Conservation (phyloP, 1,140 invertebrate species). For the Drosophila subobscura region DNA sequence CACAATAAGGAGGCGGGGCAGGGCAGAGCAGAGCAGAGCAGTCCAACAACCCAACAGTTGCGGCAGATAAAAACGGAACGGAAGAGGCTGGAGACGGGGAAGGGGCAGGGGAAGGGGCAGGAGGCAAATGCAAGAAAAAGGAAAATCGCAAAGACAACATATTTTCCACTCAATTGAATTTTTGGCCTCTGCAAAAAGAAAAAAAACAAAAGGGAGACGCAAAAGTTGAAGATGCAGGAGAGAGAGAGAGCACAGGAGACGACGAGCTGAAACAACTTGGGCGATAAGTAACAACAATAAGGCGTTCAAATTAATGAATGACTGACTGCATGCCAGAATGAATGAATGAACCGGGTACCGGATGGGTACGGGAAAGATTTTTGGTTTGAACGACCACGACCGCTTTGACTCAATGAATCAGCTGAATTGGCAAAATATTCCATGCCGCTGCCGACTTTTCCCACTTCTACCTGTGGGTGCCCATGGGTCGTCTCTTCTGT, state of each 20-base stretch:
- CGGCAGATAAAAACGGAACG: slow-evolving; percentile 39
- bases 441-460: slow-evolving; percentile 1
- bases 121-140: slow-evolving; percentile 42
- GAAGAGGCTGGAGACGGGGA: too few relatives aligned
- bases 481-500: slow-evolving; percentile 36
- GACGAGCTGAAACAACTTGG: slow-evolving; percentile 53
- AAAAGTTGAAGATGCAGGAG: slow-evolving; percentile 23
- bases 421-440: slow-evolving; percentile 58
- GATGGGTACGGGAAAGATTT: neutral
- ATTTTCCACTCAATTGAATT: slow-evolving; percentile 81
- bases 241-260: neutral
- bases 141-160: slow-evolving; percentile 80
- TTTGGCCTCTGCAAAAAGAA: slow-evolving; percentile 62
- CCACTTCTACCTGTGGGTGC: slow-evolving; percentile 8
- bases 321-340: slow-evolving; percentile 59
- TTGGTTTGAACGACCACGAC: neutral
- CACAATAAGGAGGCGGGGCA: slow-evolving; percentile 63
- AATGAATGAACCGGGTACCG: slow-evolving; percentile 1
- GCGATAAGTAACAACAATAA: slow-evolving; percentile 81
- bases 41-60: slow-evolving; percentile 51
- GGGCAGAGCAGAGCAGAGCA: slow-evolving; percentile 30
- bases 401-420: slow-evolving; percentile 57
- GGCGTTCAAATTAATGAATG: slow-evolving; percentile 60
- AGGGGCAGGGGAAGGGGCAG: too few relatives aligned
- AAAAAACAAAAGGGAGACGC: slow-evolving; percentile 13